These are phyloP conservation scores for Bos indicus DNA, from an alignment of 2,113 vertebrate species.

Conservation along the genomic window DNA sequence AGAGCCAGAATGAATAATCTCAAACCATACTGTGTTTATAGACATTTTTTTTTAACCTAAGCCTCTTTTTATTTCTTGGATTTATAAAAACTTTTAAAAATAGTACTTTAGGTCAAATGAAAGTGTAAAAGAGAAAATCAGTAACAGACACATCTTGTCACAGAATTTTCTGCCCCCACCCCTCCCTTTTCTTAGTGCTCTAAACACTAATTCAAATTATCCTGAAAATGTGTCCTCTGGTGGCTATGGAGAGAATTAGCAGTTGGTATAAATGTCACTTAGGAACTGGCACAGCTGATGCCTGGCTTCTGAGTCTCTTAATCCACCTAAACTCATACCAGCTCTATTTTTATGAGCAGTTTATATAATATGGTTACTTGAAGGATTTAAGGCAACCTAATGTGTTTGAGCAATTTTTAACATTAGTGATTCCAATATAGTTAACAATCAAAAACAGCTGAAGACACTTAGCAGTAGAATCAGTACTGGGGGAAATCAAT, in stretches of 20 bases:
- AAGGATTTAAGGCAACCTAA: background rate
- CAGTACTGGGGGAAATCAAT: background rate
- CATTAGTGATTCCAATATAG: background rate
- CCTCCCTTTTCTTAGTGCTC: background rate
- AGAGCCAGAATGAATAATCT: background rate
- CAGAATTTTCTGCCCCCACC: background rate
- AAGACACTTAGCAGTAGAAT: background rate
- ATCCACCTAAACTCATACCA: background rate
- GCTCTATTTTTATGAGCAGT: background rate
- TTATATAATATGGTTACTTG: background rate
- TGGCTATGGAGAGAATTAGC: background rate
- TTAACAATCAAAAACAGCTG: conserved; percentile 49
- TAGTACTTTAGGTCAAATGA: conserved; percentile 15
- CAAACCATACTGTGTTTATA: background rate
- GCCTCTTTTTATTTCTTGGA: background rate
- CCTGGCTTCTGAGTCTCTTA: background rate
- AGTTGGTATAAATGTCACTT: background rate
- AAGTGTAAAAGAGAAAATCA: conserved; percentile 39
- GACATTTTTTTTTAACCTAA: background rate
- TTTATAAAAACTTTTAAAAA: background rate
- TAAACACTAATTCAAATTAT: background rate
- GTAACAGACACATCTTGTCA: background rate
- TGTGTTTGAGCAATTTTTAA: conserved; percentile 9
- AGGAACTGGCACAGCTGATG: background rate
- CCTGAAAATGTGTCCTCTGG: background rate